A percentile compares a stretch with the other conserved stretches of the same genome.
These are phyloP conservation scores for Cheilosia vernalis DNA, from an alignment of 2,888 invertebrate species.

Conservation along the genomic window DNA sequence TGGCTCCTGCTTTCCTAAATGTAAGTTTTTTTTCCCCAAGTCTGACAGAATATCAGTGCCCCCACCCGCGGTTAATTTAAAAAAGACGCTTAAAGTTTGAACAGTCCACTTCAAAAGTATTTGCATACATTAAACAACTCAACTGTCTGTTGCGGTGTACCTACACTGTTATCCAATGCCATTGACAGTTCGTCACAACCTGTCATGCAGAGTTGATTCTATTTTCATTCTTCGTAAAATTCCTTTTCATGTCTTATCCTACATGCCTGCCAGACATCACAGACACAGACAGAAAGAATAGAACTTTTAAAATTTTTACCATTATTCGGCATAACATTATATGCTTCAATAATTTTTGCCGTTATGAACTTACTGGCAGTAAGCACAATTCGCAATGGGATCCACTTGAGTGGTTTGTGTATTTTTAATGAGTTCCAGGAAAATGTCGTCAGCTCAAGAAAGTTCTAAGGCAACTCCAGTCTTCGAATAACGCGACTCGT, in stretches of 20 bases:
- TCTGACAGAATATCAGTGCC: too few relatives aligned
- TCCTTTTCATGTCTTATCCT: not conserved
- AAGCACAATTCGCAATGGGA: slow-evolving; percentile 37
- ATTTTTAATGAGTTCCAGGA: slow-evolving; percentile 68
- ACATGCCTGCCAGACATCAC: not conserved
- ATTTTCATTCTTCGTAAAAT: not conserved
- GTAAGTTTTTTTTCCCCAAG: too few relatives aligned
- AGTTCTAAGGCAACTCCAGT: slow-evolving; percentile 11
- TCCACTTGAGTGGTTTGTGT: slow-evolving; percentile 65
- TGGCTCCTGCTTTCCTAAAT: too few relatives aligned
- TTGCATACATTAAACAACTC: not conserved
- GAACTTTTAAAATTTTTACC: slow-evolving; percentile 59
- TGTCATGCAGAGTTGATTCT: not conserved
- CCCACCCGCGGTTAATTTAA: too few relatives aligned
- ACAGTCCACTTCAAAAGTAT: slow-evolving; percentile 3
- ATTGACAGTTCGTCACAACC: not conserved
- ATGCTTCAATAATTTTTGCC: slow-evolving; percentile 67
- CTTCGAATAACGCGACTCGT: slow-evolving; percentile 23
- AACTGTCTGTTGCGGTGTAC: too few relatives aligned
- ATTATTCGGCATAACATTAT: slow-evolving; percentile 57
- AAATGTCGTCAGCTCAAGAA: slow-evolving; percentile 29
- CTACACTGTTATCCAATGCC: not conserved
- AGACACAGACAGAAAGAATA: slow-evolving; percentile 10
- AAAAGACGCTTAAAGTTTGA: not conserved
- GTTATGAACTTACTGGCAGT: slow-evolving; percentile 58